Base-by-base conservation (phyloP, 1,140 invertebrate genomes). In the Hylyphantes graminicola region DNA sequence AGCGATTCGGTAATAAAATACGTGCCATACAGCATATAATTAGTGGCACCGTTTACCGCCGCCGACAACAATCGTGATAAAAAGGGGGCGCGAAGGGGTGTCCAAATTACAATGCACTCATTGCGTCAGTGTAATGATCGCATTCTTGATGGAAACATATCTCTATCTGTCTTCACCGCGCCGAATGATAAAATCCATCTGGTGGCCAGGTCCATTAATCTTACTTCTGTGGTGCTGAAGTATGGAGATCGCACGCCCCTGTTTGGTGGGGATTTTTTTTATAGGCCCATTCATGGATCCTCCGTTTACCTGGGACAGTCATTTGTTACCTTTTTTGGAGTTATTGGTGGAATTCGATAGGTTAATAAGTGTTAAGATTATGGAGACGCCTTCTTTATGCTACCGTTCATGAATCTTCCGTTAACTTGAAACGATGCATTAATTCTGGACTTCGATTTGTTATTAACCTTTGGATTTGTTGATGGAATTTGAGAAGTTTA, bases 1-100 rank as follows among this genome's bases (percentile, higher is more conserved):
- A 53, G 63, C 63, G 70, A n/a, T 80, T 73, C 68, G 79, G 79
- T 81, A 81, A 81, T 81, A 81, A 81, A 81, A 81, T 81, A 81
- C 79, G 79, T 81, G 79, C 79, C 79, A 81, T 81, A 81, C 79
- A 81, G 79, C 79, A 54, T 81, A 81, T 81, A 81, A 81, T 81
- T 81, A 81, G 79, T 73, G 77, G 77, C 21, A 59, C 21, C 77
- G 59, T 65, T 80, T 80, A 80, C 70, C 77, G 48, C 77, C 50
- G 79, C 64, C 67, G 79, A 81, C 79, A 81, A 81, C 79, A 81
- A 70, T 81, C 79, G 79, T 73, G 79, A 81, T 81, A 81, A 81
- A 81, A 53, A 78, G 68, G 54, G 79, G 75, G 63, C 53, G 65
- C 19, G 65, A 57, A 70, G 61, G 76, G 77, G 67, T 81, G 67